Evolutionary conservation across 2,797 vertebrate species (phyloP).

Genomic region (Sus cebifrons): DNA sequence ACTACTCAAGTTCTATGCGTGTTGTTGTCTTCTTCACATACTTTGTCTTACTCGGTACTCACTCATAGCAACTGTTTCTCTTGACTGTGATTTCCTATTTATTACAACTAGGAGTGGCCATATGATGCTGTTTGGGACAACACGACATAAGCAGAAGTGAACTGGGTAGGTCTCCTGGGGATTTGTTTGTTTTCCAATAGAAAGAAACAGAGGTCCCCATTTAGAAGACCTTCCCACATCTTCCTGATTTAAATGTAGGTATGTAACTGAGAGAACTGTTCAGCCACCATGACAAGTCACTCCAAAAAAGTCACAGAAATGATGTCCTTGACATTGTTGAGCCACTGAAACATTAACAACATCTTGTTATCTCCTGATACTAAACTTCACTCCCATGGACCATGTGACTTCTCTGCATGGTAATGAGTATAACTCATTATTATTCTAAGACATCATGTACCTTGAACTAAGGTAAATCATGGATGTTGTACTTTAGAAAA

Average conservation of each 20-base stretch:
- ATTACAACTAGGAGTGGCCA: neutral
- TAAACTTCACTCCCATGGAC: neutral
- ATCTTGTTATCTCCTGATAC: neutral
- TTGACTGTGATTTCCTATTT: neutral
- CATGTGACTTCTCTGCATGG: neutral
- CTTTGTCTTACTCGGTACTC: neutral
- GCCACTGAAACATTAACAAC: neutral
- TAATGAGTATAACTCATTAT: neutral
- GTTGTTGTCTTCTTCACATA: neutral
- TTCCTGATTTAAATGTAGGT: neutral
- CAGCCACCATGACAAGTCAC: neutral
- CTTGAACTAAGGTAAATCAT: neutral
- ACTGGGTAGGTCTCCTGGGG: neutral
- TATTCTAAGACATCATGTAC: neutral
- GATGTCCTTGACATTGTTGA: neutral
- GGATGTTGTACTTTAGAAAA: neutral
- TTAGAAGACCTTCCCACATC: neutral
- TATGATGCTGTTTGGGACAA: neutral
- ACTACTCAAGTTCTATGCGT: rapidly evolving
- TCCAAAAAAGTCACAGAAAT: neutral
- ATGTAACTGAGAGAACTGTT: neutral
- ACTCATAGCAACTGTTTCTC: neutral
- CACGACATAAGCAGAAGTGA: neutral
- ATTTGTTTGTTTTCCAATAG: neutral
- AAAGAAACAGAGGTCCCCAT: neutral